These are phyloP conservation scores for Kryptolebias ocellatus DNA, from an alignment of 2,797 vertebrate species.

Conservation along the genomic window DNA sequence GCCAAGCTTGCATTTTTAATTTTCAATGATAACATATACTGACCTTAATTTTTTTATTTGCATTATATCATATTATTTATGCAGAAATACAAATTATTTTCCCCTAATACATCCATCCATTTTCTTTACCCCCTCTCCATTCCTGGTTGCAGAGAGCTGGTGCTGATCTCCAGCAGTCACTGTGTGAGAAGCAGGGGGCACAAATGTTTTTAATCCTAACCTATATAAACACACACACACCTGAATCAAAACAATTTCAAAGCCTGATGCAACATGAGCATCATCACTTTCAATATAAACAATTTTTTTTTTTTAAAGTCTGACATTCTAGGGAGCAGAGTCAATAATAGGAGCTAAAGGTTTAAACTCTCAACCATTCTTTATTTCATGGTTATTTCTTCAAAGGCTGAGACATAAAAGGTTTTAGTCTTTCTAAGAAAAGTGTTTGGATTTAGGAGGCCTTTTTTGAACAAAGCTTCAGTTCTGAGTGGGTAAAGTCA, in stretches of 20 bases:
- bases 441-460: not conserved
- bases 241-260: not conserved
- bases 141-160: too few species aligned
- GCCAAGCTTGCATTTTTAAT: too few species aligned
- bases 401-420: conserved; percentile 4
- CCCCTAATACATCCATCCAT: too few species aligned
- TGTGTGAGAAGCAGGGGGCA: too few species aligned
- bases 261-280: not conserved
- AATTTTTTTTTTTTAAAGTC: too few species aligned
- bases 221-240: not conserved
- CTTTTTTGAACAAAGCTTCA: not conserved
- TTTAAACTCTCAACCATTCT: not conserved
- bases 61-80: too few species aligned
- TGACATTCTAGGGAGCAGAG: not conserved
- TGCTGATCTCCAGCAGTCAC: too few species aligned
- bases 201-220: not conserved
- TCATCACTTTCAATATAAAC: not conserved
- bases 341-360: not conserved
- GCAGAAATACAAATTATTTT: too few species aligned
- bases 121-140: too few species aligned
- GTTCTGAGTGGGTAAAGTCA: not conserved
- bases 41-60: too few species aligned
- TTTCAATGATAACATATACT: too few species aligned
- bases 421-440: not conserved
- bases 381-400: conserved; percentile 2